Base-by-base conservation (phyloP, 53 echinoderm and acorn worm species). In the Paelopatides confundens region DNA sequence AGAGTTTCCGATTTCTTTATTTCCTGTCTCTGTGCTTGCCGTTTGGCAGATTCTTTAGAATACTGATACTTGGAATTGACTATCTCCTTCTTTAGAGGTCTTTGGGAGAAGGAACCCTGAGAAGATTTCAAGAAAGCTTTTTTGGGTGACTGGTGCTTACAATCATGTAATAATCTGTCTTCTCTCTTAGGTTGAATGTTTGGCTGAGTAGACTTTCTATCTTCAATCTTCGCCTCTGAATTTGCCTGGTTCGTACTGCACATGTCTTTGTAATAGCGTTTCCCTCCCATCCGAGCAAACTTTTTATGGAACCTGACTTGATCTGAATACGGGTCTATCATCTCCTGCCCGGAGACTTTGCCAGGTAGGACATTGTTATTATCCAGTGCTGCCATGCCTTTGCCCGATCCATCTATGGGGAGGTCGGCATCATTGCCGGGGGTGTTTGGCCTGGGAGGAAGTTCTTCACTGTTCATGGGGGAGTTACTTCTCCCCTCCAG, bases 241-340 rank as follows among this genome's bases (percentile, higher is more conserved):
- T 28, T 70, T 3, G 58, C 23, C 52, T 58, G 53, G 37, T 91
- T 89, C 7, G 83, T 68, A 70, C 90, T 86, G 5, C 89, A 94
- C 58, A 83, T 31, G 63, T 64, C 65, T 63, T 97, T 97, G 63
- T 85, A 91, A 63, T 93, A 95, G 58, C 89, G 89, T 27, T 93
- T 85, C 5, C 95, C 95, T 86, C 93, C 97, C 90, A 95, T 97
- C 17, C 95, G 88, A 31, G 96, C 94, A 82, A 97, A 97, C 81
- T 97, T 97, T 88, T 97, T 97, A 74, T 97, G 97, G 82, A 97
- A 97, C 81, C 93, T 95, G 47, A 93, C 94, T 8, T 92, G 90
- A 43, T 83, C 84, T 35, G 63, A 35, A 30, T 83, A 83, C 14
- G 87, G 71, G 62, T 82, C 82, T n/a, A n/a, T n/a, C 17, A 82